Evolutionary conservation across 2,888 invertebrate species (phyloP).

Genomic region (Meghimatium bilineatum): DNA sequence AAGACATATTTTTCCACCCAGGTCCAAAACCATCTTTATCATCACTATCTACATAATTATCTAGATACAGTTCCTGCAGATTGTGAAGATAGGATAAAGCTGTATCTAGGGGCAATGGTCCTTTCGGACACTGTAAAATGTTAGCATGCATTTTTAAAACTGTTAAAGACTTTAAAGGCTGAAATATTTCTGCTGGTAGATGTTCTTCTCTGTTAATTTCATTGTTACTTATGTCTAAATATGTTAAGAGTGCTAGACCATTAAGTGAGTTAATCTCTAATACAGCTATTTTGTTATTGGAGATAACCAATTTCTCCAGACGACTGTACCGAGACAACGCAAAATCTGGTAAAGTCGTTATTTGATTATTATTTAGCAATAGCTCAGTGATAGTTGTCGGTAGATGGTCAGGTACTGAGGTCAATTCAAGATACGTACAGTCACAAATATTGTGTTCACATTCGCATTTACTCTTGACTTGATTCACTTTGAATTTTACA

Average conservation of each 20-base stretch:
- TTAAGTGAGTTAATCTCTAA: background rate
- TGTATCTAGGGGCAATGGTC: background rate
- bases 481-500: background rate
- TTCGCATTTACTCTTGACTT: background rate
- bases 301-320: background rate
- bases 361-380: background rate
- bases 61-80: background rate
- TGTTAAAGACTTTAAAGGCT: background rate
- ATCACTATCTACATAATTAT: background rate
- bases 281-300: background rate
- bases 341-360: background rate
- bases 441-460: background rate
- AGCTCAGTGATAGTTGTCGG: background rate
- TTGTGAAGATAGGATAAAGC: background rate
- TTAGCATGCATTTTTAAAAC: background rate
- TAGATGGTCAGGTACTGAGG: background rate
- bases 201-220: background rate
- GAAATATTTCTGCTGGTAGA: background rate
- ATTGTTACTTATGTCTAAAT: background rate
- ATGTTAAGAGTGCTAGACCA: background rate
- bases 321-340: slow-evolving; percentile 10
- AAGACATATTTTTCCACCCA: slow-evolving; percentile 12
- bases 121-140: background rate
- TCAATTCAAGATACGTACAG: background rate
- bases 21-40: background rate